Conservation (phyloP, 2,797 vertebrate species). For the Liparis tanakae region DNA sequence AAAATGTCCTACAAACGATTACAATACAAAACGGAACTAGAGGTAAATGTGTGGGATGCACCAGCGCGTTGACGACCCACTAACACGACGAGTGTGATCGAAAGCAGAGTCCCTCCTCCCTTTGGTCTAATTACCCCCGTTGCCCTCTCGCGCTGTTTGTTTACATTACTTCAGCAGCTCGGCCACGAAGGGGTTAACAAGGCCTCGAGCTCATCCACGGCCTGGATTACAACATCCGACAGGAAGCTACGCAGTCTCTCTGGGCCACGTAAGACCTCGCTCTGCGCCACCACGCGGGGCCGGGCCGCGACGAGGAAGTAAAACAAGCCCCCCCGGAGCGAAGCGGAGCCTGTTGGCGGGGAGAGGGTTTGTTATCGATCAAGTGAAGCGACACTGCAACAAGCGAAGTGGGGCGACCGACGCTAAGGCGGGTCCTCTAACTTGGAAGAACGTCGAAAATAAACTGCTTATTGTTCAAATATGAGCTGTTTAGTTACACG, state of each 20-base stretch:
- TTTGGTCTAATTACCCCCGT: conserved; percentile 82
- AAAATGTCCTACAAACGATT: conserved; percentile 67
- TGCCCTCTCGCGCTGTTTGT: conserved; percentile 84
- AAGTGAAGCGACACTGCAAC: conserved; percentile 44
- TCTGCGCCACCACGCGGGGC: conserved; percentile 22
- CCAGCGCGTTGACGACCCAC: conserved; percentile 19
- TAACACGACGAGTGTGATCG: conserved; percentile 34
- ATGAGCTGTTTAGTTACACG: not conserved
- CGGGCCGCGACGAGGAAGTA: conserved; percentile 13
- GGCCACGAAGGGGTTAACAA: conserved; percentile 79
- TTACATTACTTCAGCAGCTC: conserved; percentile 81
- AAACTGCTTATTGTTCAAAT: not conserved
- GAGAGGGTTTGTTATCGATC: conserved; percentile 40
- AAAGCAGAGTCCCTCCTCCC: conserved; percentile 60
- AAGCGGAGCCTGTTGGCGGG: conserved; percentile 6
- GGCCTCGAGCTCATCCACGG: conserved; percentile 82
- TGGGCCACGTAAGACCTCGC: conserved; percentile 51
- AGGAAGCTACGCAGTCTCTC: conserved; percentile 64
- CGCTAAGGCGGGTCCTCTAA: conserved; percentile 37
- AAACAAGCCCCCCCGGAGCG: conserved; percentile 1
- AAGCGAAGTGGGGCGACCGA: conserved; percentile 42
- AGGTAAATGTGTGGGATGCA: conserved; percentile 22
- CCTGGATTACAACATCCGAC: conserved; percentile 73
- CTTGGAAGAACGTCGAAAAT: conserved; percentile 6
- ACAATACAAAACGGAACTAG: conserved; percentile 23